Base-by-base conservation (phyloP, 1,140 invertebrate genomes). In the Lepidotrigona ventralis region DNA sequence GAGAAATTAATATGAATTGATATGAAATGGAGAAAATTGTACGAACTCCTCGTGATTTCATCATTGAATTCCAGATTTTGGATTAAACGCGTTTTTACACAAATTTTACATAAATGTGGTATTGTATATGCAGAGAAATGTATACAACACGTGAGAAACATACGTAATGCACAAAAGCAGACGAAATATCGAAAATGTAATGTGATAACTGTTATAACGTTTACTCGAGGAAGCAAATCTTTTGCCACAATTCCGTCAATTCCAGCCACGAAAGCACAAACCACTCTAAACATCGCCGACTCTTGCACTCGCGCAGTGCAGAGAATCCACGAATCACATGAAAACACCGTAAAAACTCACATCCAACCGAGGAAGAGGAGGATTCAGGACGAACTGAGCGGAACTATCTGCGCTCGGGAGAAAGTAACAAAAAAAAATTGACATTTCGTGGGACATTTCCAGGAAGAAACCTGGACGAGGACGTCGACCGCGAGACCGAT, bases 111-210 rank as follows among this genome's bases (percentile, higher is more conserved):
- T 46, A 46, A 46, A 46, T 46, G 6, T 8, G 39, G 8, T 0
- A 46, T 46, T 46, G 39, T 8, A 46, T 39, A 39, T 6, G 39
- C 39, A 39, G 39, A 39, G 33, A 33, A 33, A 33, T 33, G 33
- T 33, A 33, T 33, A 33, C 33, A 33, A 39, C 39, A 19, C 4
- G 58, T 23, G 23, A 11, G 23, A 23, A n/a, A 58, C 0, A 21
- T 58, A 4, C 56, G 4, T 23, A 4, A 1, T 12, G 0, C 3
- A 23, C 3, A 12, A n/a, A 12, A 60, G 6, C 39, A 8, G 39
- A n/a, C n/a, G 1, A 60, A n/a, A n/a, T n/a, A 60, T 0, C 23
- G 0, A 23, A 21, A n/a, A 4, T n/a, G 0, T n/a, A n/a, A n/a
- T n/a, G n/a, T n/a, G n/a, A n/a, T n/a, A n/a, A n/a, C n/a, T n/a